phyloP scores from a whole-genome alignment of 2,888 invertebrate genomes.

The Exephanes ischioxanthus region DNA sequence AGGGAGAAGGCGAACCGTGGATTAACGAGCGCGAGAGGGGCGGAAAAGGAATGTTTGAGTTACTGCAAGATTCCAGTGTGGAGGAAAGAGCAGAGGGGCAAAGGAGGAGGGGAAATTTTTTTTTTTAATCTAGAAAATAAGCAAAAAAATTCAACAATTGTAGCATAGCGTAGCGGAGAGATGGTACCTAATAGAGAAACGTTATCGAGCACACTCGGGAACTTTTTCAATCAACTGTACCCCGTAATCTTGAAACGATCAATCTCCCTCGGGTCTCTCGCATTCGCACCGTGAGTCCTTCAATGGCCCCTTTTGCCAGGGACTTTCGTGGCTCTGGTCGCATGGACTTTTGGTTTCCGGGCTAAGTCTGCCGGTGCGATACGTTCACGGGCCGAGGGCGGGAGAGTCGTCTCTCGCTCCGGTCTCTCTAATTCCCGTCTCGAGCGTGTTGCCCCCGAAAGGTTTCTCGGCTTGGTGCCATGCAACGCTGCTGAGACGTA shows the following conservation, averaged over 20 bases:
- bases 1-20: neutral
- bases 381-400: neutral
- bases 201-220: slow-evolving; percentile 43
- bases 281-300: slow-evolving; percentile 11
- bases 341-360: slow-evolving; percentile 53
- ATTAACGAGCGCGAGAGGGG: slow-evolving; percentile 27
- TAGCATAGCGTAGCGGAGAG: neutral
- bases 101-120: neutral
- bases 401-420: neutral
- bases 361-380: slow-evolving; percentile 31
- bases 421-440: neutral
- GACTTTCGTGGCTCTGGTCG: slow-evolving; percentile 22
- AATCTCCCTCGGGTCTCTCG: slow-evolving; percentile 23
- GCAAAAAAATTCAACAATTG: neutral
- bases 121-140: neutral
- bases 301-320: neutral
- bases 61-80: slow-evolving; percentile 5
- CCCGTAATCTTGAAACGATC: slow-evolving; percentile 57
- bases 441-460: slow-evolving; percentile 1
- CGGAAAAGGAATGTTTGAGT: neutral
- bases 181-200: slow-evolving; percentile 37
- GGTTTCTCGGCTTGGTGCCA: slow-evolving; percentile 9
- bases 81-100: neutral
- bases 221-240: slow-evolving; percentile 52
- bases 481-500: slow-evolving; percentile 60